These are phyloP conservation scores for Eurystomus gularis DNA, from an alignment of 2,113 vertebrate species.

Conservation along the genomic window DNA sequence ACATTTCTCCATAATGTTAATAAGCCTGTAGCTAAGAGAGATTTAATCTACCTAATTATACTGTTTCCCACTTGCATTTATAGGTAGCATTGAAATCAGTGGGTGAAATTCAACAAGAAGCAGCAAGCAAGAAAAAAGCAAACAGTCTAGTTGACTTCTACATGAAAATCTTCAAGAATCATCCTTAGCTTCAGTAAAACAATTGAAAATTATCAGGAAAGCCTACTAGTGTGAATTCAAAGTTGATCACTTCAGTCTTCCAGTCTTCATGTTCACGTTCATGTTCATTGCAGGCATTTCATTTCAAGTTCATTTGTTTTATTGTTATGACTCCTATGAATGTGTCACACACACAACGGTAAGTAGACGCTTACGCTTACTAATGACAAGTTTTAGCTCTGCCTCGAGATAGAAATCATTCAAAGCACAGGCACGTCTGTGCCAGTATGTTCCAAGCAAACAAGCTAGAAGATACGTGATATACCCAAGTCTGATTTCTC, in stretches of 20 bases:
- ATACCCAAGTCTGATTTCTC: neutral
- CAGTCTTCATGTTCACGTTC: neutral
- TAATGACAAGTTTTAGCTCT: neutral
- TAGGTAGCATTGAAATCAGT: neutral
- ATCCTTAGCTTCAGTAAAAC: neutral
- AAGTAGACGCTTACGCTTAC: neutral
- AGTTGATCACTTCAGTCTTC: neutral
- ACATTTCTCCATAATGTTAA: neutral
- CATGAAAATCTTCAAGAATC: neutral
- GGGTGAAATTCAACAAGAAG: conserved; percentile 19
- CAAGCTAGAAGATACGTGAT: neutral
- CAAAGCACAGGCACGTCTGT: neutral
- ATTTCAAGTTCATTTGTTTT: neutral
- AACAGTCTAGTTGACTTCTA: neutral
- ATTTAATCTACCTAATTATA: conserved; percentile 27
- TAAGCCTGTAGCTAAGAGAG: neutral
- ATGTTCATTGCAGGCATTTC: neutral
- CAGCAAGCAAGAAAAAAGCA: neutral
- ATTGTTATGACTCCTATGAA: neutral
- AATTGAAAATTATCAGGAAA: neutral
- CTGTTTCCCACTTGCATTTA: neutral
- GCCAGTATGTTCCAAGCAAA: neutral
- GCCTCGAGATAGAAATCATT: neutral
- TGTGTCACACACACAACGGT: neutral
- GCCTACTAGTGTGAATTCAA: neutral